Evolutionary conservation across 2,888 invertebrate species (phyloP), one percentile per base, ranked within the genome.

Genomic region (Diarsia mendica): DNA sequence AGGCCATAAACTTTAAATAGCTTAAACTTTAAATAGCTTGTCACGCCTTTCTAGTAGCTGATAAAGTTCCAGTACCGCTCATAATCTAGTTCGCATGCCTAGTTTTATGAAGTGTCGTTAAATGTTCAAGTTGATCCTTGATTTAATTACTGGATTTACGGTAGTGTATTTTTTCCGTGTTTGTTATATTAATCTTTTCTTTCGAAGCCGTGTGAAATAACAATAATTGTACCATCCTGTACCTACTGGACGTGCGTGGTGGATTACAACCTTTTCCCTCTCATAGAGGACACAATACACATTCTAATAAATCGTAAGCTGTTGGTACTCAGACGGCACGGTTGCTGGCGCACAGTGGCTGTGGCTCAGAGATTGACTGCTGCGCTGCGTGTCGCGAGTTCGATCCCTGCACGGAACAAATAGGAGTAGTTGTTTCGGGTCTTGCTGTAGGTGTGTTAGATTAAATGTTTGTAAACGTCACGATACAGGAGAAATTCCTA

Each of bases 21-120:
- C 61, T 66, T 82, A 72, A 85, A 84, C 67, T 79, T 87, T 85
- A 83, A 80, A 85, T 81, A 77, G 75, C 61, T 66, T 82, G 87
- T 85, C 87, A 84, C 82, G 79, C 85, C 72, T 80, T 72, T 69
- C 11, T 44, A 67, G 63, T 71, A 60, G 15, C 68, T 61, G 80
- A 77, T 80, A 72, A 83, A 68, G 51, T 83, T 77, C 68, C 75
- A 64, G 58, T 46, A 65, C 3, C 46, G 39, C 44, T 73, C 48
- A 68, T 48, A 71, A 76, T 71, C 67, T 69, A 71, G 60, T 74
- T 44, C 18, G 46, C 61, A 44, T 33, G 39, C 44, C 46, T 49
- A 6, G 15, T 69, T 60, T 46, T 49, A 73, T 77, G 23, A 70
- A 60, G 23, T 6, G 66, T 60, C 33, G 49, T 51, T 28, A 49